Evolutionary conservation across 2,888 invertebrate species (phyloP).

Genomic region (Phyto melanocephala): DNA sequence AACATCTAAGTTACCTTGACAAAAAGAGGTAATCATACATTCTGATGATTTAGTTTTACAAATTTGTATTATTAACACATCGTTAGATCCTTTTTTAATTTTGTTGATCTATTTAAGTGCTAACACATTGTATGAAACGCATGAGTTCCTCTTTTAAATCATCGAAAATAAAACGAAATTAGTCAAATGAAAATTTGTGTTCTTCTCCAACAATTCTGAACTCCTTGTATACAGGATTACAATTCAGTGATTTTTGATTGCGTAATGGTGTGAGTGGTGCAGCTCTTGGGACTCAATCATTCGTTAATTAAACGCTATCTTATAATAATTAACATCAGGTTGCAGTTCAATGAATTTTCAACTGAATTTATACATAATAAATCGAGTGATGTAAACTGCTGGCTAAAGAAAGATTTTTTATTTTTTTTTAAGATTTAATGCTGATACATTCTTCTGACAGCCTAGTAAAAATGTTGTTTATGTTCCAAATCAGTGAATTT

Average conservation of each 20-base stretch:
- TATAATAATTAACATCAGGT: neutral
- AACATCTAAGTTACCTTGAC: too few relatives aligned
- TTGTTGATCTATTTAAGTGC: neutral
- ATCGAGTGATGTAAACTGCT: constrained; percentile 2
- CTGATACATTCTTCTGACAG: constrained; percentile 4
- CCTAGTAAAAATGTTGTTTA: neutral
- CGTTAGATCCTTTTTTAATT: neutral
- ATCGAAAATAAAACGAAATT: neutral
- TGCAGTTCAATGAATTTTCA: constrained; percentile 52
- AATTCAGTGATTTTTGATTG: constrained; percentile 46
- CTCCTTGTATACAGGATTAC: constrained; percentile 43
- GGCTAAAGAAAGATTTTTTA: neutral
- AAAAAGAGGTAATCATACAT: too few relatives aligned
- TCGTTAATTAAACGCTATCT: constrained; percentile 19
- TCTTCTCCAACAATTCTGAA: constrained; percentile 11
- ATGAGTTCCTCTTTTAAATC: neutral
- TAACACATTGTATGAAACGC: too few relatives aligned
- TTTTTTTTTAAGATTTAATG: neutral
- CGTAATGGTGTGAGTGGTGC: neutral
- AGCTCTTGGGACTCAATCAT: neutral
- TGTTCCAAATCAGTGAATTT: constrained; percentile 42
- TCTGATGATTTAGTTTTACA: too few relatives aligned
- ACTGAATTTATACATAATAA: constrained; percentile 29
- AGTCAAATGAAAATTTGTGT: constrained; percentile 22
- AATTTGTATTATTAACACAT: neutral